phyloP scores from a whole-genome alignment of 2,113 vertebrate species.

The Suricata suricatta region DNA sequence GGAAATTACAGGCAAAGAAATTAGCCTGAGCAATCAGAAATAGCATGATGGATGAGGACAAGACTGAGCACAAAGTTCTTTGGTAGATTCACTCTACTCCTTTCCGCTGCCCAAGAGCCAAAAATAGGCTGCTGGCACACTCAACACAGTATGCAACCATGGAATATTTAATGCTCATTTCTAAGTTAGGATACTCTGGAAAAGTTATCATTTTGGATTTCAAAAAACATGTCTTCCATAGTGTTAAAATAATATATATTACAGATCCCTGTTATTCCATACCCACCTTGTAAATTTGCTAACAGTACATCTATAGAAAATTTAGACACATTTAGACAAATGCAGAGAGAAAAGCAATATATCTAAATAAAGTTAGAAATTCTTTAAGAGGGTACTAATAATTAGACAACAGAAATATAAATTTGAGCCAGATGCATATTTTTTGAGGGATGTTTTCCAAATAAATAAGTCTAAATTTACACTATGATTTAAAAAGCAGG shows the following conservation, averaged over 20 bases:
- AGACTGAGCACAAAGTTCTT: background rate
- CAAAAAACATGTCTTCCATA: background rate
- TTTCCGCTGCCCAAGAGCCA: background rate
- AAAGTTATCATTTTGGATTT: conserved; percentile 51
- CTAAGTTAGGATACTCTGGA: background rate
- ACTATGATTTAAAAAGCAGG: background rate
- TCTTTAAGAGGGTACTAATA: conserved; percentile 25
- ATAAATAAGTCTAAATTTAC: background rate
- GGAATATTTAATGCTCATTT: conserved; percentile 11
- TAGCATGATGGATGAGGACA: background rate
- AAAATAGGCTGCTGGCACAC: background rate
- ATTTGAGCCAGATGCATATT: background rate
- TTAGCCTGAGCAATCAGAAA: background rate
- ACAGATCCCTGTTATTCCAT: conserved; percentile 5
- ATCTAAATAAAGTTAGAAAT: background rate
- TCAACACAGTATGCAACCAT: background rate
- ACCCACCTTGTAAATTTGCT: background rate
- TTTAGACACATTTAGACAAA: conserved; percentile 27
- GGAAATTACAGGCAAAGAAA: background rate
- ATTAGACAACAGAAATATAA: background rate
- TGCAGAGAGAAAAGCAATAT: background rate
- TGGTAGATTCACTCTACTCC: background rate
- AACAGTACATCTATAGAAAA: background rate
- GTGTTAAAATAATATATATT: conserved; percentile 44
- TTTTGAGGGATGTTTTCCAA: background rate